Conservation (phyloP, 2,113 vertebrate species). For the Charina bottae region DNA sequence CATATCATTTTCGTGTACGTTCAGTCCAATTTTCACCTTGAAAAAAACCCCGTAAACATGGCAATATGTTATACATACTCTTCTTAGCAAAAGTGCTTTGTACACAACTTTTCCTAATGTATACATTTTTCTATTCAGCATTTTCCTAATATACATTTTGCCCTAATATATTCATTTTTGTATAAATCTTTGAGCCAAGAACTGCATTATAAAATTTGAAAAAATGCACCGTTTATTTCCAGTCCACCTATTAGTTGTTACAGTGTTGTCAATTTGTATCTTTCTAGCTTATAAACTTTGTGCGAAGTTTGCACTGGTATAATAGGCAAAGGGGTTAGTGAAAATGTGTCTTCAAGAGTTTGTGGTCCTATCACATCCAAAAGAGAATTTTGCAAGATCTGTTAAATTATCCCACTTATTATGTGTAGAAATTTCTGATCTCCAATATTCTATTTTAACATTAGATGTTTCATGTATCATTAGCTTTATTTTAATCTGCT, state of each 20-base stretch:
- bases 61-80: neutral
- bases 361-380: neutral
- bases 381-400: neutral
- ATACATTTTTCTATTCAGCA: neutral
- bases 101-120: neutral
- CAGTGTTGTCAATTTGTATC: neutral
- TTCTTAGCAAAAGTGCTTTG: neutral
- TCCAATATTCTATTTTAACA: neutral
- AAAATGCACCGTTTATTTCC: neutral
- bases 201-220: neutral
- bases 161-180: neutral
- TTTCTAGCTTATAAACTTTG: neutral
- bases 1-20: neutral
- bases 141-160: neutral
- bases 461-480: neutral
- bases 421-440: neutral
- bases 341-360: neutral
- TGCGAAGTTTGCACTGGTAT: neutral
- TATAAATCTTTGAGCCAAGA: neutral
- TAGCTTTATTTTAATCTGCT: neutral
- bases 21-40: neutral
- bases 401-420: neutral
- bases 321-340: neutral
- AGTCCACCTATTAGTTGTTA: neutral
- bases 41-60: neutral